phyloP scores from a whole-genome alignment of 2,888 invertebrate species.

The Pterostichus madidus region DNA sequence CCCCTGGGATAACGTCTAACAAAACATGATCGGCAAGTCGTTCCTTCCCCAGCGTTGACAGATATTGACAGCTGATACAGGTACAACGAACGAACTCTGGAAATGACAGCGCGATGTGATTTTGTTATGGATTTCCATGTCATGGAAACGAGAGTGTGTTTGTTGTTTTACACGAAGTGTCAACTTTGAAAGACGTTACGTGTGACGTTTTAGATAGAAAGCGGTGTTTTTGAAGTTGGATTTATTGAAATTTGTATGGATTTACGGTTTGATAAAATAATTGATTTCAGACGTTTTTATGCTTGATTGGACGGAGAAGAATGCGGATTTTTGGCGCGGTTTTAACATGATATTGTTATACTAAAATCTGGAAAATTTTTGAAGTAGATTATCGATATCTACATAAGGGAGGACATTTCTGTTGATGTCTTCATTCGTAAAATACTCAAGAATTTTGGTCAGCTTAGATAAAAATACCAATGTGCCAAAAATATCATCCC shows the following conservation, averaged over 20 bases:
- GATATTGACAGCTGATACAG: constrained; percentile 64
- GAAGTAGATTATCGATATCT: no score
- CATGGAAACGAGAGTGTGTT: constrained; percentile 24
- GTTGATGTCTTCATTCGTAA: no score
- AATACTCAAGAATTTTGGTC: no score
- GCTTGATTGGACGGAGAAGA: constrained; percentile 6
- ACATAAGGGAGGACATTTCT: no score
- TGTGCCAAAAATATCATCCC: no score
- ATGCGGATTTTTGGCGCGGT: constrained; percentile 13
- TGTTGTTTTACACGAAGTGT: constrained; percentile 56
- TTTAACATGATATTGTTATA: not conserved
- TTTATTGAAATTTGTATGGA: constrained; percentile 45
- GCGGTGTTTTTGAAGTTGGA: constrained; percentile 59
- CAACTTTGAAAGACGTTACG: constrained; percentile 40
- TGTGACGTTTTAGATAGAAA: constrained; percentile 57
- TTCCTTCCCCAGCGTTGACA: constrained; percentile 57
- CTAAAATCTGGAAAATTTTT: no score
- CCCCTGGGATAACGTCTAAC: constrained; percentile 32
- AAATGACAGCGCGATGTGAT: constrained; percentile 49
- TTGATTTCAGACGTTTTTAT: constrained; percentile 21
- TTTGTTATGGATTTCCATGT: constrained; percentile 51
- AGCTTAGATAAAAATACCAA: no score
- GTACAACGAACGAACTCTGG: constrained; percentile 36
- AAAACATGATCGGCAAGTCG: constrained; percentile 32
- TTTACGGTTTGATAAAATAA: constrained; percentile 42